Evolutionary conservation across 1,140 invertebrate genomes (phyloP), one percentile per base, ranked within the genome.

Genomic region (Vanessa atalanta): DNA sequence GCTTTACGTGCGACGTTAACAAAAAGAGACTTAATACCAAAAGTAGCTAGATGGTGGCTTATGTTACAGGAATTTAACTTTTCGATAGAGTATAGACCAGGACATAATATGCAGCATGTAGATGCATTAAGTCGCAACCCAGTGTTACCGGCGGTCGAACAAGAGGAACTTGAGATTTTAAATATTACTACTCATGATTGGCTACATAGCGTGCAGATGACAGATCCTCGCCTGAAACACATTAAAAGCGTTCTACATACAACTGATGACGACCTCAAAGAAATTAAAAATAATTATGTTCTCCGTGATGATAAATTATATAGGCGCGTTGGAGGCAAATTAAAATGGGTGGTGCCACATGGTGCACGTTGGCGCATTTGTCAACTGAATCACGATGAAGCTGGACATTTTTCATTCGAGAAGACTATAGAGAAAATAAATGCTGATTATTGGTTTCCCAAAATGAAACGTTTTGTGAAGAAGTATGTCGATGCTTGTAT

Each of bases 291-390:
- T 63, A 63, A 43, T 14, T 63, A 63, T 63, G 60, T 63, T 8
- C 26, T 63, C 13, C 60, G 60, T 13, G 60, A 63, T 63, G 60
- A 63, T 63, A 63, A 63, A 63, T 37, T 63, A 63, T 63, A 63
- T 12, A 63, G 60, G 13, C 60, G 60, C 9, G 31, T 63, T 13
- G 26, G 43, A 15, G 12, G 2, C 14, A 64, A 64, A 64, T 64
- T 64, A 15, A 64, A 16, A 43, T 43, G 48, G 43, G 48, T 66
- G 9, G 48, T 48, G 60, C 65, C 16, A 11, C 80, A 82, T 20
- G 81, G 80, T 53, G 79, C 81, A 3, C 63, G 86, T 14, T 92
- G 69, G 65, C 75, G 64, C 14, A 48, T 80, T 12, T n/a, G 77
- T 12, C 74, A 77, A 70, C 75, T 75, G 70, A 66, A 72, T 20